Evolutionary conservation across 1,140 invertebrate species (phyloP), one percentile per base, ranked within the genome.

Genomic region (Helicoverpa armigera): DNA sequence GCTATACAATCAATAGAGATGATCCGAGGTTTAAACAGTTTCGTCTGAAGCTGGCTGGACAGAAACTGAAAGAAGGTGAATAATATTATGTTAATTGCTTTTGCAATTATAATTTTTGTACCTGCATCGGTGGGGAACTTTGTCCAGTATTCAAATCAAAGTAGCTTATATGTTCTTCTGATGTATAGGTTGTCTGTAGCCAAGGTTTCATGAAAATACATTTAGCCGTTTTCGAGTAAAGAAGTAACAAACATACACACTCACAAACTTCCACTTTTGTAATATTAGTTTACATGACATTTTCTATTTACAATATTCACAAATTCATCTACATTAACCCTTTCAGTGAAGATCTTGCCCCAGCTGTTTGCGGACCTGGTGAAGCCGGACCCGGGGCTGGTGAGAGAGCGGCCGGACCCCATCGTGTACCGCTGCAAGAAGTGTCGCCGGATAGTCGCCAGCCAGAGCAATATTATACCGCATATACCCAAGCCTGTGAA

Each of bases 351-450:
- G 95, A 98, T 98, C 85, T 93, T 98, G 65, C 97, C 98, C 1
- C 97, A 97, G 88, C 96, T 96, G 79, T 98, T 97, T 85, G 95
- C 96, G 72, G 97, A 97, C 90, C 94, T 98, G 11, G 96, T 98
- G 2, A 98, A 97, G 92, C 95, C 97, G 1, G 98, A 98, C 94
- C 98, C 98, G 1, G 96, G 97, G n/a, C 89, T 98, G 23, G 96
- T 96, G 1, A 96, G 96, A 14, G 97, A 97, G 75, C 96, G 96
- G 83, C 98, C 98, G 31, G 97, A 98, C 82, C 97, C 98, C 3
- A 96, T 97, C 54, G 97, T 98, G 0, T 98, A 98, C 89, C 95
- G 97, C 43, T 98, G 98, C 89, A 97, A 96, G 88, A 97, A 97
- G 85, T 98, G 98, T 89, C 95, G 98, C 18, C 96, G 98, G 56